Evolutionary conservation across 92 coral and sea anemone genomes (phyloP), one percentile per base, ranked within the genome.

Genomic region (Zoanthus solanderi): DNA sequence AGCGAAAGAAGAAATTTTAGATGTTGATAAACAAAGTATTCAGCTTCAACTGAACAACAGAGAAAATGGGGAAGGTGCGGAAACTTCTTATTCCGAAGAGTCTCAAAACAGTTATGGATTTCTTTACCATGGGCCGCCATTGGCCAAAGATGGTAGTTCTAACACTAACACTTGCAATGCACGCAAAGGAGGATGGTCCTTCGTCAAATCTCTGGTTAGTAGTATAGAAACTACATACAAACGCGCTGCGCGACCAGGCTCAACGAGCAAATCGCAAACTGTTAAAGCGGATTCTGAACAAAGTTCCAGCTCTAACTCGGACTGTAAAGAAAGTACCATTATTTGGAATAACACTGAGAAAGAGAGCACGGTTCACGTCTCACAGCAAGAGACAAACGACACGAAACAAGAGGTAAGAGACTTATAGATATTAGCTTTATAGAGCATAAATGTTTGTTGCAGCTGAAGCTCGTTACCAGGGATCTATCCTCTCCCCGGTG

Each of bases 201-300:
- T 81, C 11, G 85, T 81, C n/a, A 65, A 17, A 65, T 66, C 85
- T 0, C 85, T 81, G 31, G 85, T 81, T 65, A 81, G 85, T 50
- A 81, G 85, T 81, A 81, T 81, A 65, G 85, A 81, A 48, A 65
- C 44, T 17, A 81, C 76, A n/a, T 81, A 81, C 46, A 81, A 81
- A 67, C 75, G 61, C 15, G 63, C 7, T 32, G 85, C 46, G 71
- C 28, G 75, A 13, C 85, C 65, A 6, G 47, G 13, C 7, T 81
- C 85, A 23, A 65, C 85, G 23, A 58, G 76, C 28, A 65, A 81
- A 68, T 11, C 53, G 30, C 42, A 34, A 67, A 45, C 60, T 29
- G 60, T 13, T 45, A 81, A 81, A 45, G 31, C 46, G 13, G 56
- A 48, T 14, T 50, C 58, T 45, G 85, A 81, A 11, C 45, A 5